phyloP scores from a whole-genome alignment of 1,140 invertebrate genomes.

The Aphaenogaster ashmeadi region DNA sequence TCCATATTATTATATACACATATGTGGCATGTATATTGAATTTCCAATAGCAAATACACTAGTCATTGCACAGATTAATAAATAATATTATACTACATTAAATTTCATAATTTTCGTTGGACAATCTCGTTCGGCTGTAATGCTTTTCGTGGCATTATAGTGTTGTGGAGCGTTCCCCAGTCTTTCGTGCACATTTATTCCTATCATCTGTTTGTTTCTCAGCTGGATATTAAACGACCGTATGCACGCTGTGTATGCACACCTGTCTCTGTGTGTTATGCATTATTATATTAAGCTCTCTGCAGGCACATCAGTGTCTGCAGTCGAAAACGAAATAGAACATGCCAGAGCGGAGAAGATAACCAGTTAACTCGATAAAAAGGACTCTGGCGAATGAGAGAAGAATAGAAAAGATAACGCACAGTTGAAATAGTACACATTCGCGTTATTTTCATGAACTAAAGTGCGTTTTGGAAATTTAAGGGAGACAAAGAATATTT shows the following conservation, averaged over 20 bases:
- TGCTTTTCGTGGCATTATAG: background rate
- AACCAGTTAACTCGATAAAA: conserved; percentile 52
- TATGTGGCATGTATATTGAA: conserved; percentile 1
- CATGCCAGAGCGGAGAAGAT: conserved; percentile 8
- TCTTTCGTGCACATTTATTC: conserved; percentile 39
- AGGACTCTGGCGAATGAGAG: background rate
- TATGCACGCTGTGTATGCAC: background rate
- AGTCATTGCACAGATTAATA: conserved; percentile 26
- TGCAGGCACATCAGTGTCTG: conserved; percentile 28
- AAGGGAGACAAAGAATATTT: background rate
- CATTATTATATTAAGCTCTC: conserved; percentile 42
- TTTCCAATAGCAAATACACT: background rate
- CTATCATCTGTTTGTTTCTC: conserved; percentile 54
- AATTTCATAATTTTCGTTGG: conserved; percentile 36
- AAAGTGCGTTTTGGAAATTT: background rate
- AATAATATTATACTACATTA: conserved; percentile 13
- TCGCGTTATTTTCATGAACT: background rate
- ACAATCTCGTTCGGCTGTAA: conserved; percentile 29
- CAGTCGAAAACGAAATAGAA: conserved; percentile 36
- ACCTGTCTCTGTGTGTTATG: conserved; percentile 36
- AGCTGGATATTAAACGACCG: conserved; percentile 18
- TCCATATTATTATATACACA: background rate
- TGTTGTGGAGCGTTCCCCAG: background rate
- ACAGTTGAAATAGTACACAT: background rate
- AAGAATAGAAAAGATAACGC: conserved; percentile 25